phyloP scores from a whole-genome alignment of 1,140 invertebrate species.

The Macrocentrus cingulum region DNA sequence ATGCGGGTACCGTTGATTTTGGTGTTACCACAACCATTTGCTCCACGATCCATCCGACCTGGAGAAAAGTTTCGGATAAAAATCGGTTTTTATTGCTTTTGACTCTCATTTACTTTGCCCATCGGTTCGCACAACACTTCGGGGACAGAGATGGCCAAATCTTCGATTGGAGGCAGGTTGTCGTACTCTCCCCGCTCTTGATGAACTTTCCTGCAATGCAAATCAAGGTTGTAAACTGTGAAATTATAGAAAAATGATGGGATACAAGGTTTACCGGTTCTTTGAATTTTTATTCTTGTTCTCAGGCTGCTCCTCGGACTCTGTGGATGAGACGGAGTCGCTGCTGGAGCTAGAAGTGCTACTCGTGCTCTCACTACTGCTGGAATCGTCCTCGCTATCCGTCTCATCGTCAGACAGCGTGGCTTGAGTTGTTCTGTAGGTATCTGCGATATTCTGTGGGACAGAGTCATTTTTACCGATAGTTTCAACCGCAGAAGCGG shows the following conservation, averaged over 20 bases:
- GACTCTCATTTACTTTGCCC: constrained; percentile 63
- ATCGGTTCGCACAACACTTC: constrained; percentile 74
- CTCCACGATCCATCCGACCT: constrained; percentile 54
- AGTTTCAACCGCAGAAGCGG: too few species aligned
- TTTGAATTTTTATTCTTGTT: constrained; percentile 11
- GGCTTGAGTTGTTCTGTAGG: too few species aligned
- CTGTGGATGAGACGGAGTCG: constrained; percentile 25
- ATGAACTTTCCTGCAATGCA: constrained; percentile 10
- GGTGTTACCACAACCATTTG: constrained; percentile 51
- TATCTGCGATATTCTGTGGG: too few species aligned
- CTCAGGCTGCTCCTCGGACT: constrained; percentile 25
- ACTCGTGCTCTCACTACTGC: constrained; percentile 15
- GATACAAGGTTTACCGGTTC: background rate
- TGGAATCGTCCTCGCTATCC: constrained; percentile 31
- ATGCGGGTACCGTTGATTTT: constrained; percentile 65
- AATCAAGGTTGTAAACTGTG: constrained; percentile 1
- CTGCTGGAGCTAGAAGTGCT: constrained; percentile 13
- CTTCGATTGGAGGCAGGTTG: constrained; percentile 81
- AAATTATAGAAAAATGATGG: constrained; percentile 14
- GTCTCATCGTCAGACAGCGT: constrained; percentile 1
- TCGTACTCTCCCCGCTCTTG: constrained; percentile 55
- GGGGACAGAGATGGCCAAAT: constrained; percentile 76
- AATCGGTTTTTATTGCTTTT: constrained; percentile 22
- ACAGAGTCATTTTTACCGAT: too few species aligned
- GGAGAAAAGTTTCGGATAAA: constrained; percentile 21